Percentiles rank a stretch among this genome's conserved stretches.
Conservation (phyloP, 1,140 invertebrate genomes). For the Sarcophaga bullata region DNA sequence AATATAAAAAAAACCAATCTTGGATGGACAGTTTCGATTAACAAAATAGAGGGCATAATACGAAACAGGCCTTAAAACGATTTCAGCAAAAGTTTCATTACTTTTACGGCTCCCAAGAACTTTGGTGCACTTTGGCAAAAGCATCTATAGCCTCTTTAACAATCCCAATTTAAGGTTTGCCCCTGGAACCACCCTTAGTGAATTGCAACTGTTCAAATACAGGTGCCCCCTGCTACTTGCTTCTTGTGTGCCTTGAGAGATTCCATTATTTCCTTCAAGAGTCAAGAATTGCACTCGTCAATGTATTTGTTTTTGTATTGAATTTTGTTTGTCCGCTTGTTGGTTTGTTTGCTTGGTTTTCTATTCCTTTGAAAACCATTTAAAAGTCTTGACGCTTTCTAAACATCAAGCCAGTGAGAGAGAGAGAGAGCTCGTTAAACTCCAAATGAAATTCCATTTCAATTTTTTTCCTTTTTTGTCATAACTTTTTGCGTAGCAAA, state of each 20-base stretch:
- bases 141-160: too few relatives aligned
- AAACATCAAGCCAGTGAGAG: background rate
- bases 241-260: background rate
- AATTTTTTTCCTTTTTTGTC: background rate
- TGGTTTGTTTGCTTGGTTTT: slow-evolving; percentile 26
- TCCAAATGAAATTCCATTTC: background rate
- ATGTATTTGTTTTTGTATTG: slow-evolving; percentile 17
- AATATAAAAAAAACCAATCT: too few relatives aligned
- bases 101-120: too few relatives aligned
- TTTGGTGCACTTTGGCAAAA: too few relatives aligned
- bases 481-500: background rate
- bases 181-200: too few relatives aligned
- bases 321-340: background rate
- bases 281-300: too few relatives aligned
- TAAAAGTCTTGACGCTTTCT: slow-evolving; percentile 20
- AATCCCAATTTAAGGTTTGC: too few relatives aligned
- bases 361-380: slow-evolving; percentile 23
- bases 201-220: background rate
- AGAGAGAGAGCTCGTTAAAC: background rate
- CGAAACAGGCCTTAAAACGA: too few relatives aligned
- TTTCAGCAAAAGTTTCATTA: too few relatives aligned
- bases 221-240: background rate
- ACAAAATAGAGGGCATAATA: too few relatives aligned
- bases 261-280: too few relatives aligned
- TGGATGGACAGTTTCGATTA: too few relatives aligned